Base-by-base conservation (phyloP, 2,888 invertebrate species). In the Sphaeridia pumilis region DNA sequence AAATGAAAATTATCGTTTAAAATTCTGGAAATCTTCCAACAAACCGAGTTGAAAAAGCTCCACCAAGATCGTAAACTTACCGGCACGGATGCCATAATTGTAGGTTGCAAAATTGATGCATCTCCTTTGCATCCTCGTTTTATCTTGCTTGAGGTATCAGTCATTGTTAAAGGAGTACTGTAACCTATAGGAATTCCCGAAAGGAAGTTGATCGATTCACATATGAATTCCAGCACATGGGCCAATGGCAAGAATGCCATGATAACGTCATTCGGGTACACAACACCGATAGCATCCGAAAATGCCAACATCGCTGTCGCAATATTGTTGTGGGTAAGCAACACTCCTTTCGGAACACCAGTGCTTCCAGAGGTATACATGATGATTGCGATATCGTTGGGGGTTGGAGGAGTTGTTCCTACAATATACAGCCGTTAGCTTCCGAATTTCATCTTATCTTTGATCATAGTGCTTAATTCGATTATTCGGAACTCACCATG, bases 301-400 rank as follows among this genome's bases (percentile, higher is more conserved):
- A 84, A 89, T 4, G 83, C 81, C 69, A 82, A 82, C 68, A 89
- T 76, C 24, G 87, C 85, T 34, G 82, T 76, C 63, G 88, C 76
- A 69, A 87, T 80, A 72, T 89, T 89, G 67, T 78, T 79, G 71
- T 89, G 89, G 2, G 85, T 80, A 28, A 89, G 74, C 21, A 87
- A 69, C 14, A 89, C 87, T 66, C 93, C 94, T 73, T 94, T 94
- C 0, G 94, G 94, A 55, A 84, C 80, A 49, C 94, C 95, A 3
- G 97, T 97, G 1, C 94, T 94, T 4, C 97, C 97, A 65, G 92
- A 93, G 2, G 97, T 98, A 76, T 97, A 98, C 97, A 98, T 98
- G 38, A 98, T 84, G 66, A 98, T 89, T 46, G 97, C 97, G 3
- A 84, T 81, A 71, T 97, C 95, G 14, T 79, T 74, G 4, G 81